A percentile compares a stretch with the other conserved stretches of the same genome.
phyloP scores from a whole-genome alignment of 2,113 vertebrate species.

The Sceloporus tristichus region DNA sequence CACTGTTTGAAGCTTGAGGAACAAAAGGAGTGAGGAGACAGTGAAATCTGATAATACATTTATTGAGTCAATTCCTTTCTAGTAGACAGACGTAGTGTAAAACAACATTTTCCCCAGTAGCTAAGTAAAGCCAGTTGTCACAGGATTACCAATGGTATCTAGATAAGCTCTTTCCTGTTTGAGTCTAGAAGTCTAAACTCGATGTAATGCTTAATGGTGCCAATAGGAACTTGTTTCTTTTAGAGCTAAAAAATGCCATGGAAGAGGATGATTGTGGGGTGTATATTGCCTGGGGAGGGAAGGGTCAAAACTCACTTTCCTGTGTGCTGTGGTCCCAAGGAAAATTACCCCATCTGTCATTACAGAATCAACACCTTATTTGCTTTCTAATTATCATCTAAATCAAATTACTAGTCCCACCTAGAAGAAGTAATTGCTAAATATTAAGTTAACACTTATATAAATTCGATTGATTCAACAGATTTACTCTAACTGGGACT shows the following conservation, averaged over 20 bases:
- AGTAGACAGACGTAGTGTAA: not conserved
- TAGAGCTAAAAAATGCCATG: not conserved
- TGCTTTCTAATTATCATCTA: not conserved
- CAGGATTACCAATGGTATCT: not conserved
- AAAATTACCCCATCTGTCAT: not conserved
- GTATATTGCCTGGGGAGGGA: not conserved
- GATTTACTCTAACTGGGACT: too few species aligned
- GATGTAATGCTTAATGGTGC: not conserved
- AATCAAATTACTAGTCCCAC: too few species aligned
- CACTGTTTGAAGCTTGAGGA: conserved; percentile 28
- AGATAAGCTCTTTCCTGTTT: not conserved
- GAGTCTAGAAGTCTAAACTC: not conserved
- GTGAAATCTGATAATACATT: conserved; percentile 21
- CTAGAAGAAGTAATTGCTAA: not conserved
- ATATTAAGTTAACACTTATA: too few species aligned
- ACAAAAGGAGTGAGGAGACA: conserved; percentile 10
- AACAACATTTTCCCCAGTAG: not conserved
- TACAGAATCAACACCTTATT: too few species aligned
- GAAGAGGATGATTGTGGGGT: not conserved
- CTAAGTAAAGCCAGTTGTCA: not conserved
- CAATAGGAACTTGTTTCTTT: not conserved
- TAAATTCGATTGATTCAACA: too few species aligned
- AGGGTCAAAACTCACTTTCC: not conserved
- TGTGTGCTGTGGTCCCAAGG: not conserved
- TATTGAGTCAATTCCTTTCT: conserved; percentile 14